phyloP scores from a whole-genome alignment of 2,888 invertebrate species.

The Dinocampus coccinellae region DNA sequence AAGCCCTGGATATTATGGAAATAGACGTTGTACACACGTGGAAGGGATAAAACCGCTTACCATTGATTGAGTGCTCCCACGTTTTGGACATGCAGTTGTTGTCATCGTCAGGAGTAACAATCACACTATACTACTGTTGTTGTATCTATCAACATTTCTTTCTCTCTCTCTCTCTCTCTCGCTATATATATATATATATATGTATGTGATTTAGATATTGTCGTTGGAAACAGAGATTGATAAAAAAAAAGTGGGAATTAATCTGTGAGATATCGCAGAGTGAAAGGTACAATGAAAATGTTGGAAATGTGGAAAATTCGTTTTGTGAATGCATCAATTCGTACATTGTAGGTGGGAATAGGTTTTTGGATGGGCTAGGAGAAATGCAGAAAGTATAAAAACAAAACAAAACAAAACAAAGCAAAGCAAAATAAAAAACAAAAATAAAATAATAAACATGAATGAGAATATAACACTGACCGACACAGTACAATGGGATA shows the following conservation, averaged over 20 bases:
- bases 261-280: not conserved
- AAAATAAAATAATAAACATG: slow-evolving; percentile 8
- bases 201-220: not conserved
- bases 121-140: not conserved
- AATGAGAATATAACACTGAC: not conserved
- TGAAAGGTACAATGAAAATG: not conserved
- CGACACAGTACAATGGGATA: not conserved
- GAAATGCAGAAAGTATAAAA: too few species aligned
- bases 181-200: not conserved
- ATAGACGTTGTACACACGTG: slow-evolving; percentile 8
- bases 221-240: not conserved
- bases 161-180: too few species aligned
- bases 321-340: not conserved
- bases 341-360: not conserved
- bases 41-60: slow-evolving; percentile 22
- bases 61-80: slow-evolving; percentile 23
- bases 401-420: too few species aligned
- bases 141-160: too few species aligned
- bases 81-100: slow-evolving; percentile 19
- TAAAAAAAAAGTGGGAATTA: not conserved
- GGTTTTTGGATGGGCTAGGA: not conserved
- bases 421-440: too few species aligned
- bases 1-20: slow-evolving; percentile 23
- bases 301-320: not conserved
- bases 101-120: not conserved